Evolutionary conservation across 2,797 vertebrate species (phyloP).

Genomic region (Rhinatrema bivittatum): DNA sequence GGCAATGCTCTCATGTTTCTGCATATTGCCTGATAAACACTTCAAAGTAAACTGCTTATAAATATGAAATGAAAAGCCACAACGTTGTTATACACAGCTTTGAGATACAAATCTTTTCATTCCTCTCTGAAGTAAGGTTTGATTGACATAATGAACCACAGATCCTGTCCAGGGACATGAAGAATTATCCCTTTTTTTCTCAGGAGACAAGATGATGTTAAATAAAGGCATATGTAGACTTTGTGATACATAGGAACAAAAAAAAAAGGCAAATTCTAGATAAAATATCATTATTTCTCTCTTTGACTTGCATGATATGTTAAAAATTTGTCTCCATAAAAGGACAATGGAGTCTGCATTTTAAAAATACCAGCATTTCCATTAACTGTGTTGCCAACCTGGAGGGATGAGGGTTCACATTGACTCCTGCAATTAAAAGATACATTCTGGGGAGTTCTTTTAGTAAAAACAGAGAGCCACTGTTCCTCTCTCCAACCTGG

Average conservation of each 20-base stretch:
- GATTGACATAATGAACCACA: conserved; percentile 78
- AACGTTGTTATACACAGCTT: conserved; percentile 69
- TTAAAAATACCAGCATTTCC: too few species aligned
- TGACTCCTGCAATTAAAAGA: too few species aligned
- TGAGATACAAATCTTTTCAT: conserved; percentile 79
- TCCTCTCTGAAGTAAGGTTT: conserved; percentile 71
- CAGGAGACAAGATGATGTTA: conserved; percentile 66
- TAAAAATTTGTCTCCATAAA: too few species aligned
- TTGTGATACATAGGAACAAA: conserved; percentile 56
- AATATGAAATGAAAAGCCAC: conserved; percentile 75
- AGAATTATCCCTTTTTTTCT: conserved; percentile 66
- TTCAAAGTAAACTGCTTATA: conserved; percentile 77
- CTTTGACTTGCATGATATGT: conserved; percentile 36
- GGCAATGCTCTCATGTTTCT: conserved; percentile 70
- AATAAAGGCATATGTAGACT: conserved; percentile 71
- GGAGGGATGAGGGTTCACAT: too few species aligned
- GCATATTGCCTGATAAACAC: conserved; percentile 77
- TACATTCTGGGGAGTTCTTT: too few species aligned
- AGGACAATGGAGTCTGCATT: too few species aligned
- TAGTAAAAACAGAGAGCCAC: too few species aligned
- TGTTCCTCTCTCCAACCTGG: too few species aligned
- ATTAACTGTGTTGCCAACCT: too few species aligned
- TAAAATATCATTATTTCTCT: conserved; percentile 43
- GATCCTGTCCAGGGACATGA: conserved; percentile 67
- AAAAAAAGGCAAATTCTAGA: conserved; percentile 50